Evolutionary conservation across 2,797 vertebrate species (phyloP).

Genomic region (Carcharodon carcharias): DNA sequence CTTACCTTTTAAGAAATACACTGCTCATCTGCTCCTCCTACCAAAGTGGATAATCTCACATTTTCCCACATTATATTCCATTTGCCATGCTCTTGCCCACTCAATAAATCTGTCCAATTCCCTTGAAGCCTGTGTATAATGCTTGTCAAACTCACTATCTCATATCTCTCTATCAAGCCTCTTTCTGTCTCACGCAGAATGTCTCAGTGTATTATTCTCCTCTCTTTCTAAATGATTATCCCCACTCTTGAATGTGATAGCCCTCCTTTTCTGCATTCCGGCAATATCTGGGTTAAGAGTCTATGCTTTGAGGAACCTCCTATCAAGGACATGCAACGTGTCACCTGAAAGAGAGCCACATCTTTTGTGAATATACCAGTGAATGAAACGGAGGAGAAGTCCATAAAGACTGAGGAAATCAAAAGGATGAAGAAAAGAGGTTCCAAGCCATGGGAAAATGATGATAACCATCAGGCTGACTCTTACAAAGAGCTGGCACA

Average conservation of each 20-base stretch:
- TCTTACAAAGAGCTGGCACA: neutral
- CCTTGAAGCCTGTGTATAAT: neutral
- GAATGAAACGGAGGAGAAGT: neutral
- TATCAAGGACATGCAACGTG: neutral
- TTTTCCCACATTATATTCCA: no score
- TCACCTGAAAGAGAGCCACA: neutral
- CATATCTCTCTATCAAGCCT: neutral
- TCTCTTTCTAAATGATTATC: neutral
- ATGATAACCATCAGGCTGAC: neutral
- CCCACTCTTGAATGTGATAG: neutral
- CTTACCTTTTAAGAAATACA: no score
- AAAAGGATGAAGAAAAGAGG: neutral
- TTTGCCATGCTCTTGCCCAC: no score
- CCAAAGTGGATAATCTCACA: no score
- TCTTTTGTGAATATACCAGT: neutral
- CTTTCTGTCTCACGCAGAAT: neutral
- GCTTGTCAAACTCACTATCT: neutral
- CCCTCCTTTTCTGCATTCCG: neutral
- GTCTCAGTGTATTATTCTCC: no score
- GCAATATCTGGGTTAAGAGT: neutral
- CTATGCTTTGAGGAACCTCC: neutral
- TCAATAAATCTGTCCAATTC: no score
- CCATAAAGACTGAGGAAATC: neutral
- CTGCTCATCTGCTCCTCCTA: no score
- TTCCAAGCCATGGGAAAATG: neutral